A percentile compares a stretch with the other conserved stretches of the same genome.
Conservation (phyloP, 2,113 vertebrate genomes). For the Myotis yumanensis region DNA sequence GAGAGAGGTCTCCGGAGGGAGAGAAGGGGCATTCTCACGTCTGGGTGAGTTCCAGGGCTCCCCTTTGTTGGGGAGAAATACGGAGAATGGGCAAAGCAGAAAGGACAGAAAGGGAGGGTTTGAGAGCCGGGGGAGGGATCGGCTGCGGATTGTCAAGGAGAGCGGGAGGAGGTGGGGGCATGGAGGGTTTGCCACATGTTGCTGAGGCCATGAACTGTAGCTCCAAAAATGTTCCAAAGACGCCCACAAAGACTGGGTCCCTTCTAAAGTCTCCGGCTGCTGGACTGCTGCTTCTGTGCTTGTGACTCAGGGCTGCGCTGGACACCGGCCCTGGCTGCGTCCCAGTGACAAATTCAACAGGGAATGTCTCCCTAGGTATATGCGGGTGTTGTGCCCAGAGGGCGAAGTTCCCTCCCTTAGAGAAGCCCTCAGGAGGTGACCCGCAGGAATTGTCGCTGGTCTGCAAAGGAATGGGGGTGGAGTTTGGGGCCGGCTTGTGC, state of each 20-base stretch:
- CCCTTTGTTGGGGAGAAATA: background rate
- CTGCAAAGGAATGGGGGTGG: fast-evolving
- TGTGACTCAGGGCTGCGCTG: fast-evolving
- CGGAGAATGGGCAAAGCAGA: background rate
- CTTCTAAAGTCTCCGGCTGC: background rate
- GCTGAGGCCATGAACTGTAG: fast-evolving
- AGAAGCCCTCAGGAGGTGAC: background rate
- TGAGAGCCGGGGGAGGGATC: no score
- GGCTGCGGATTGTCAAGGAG: fast-evolving
- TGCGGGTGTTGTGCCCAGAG: background rate
- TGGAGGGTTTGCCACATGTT: fast-evolving
- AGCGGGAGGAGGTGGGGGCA: fast-evolving
- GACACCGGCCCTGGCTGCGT: fast-evolving
- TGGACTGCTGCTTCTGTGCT: fast-evolving
- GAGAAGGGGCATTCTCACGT: background rate
- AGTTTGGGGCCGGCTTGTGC: fast-evolving
- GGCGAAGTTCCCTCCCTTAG: background rate
- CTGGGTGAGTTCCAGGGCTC: background rate
- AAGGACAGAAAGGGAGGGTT: background rate
- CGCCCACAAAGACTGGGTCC: no score
- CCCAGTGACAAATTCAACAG: fast-evolving
- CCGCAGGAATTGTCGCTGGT: fast-evolving
- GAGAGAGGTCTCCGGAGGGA: background rate
- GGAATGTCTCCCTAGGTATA: background rate
- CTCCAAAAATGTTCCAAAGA: background rate